Evolutionary conservation across 2,888 invertebrate species (phyloP).

Genomic region (Andricus curvator): DNA sequence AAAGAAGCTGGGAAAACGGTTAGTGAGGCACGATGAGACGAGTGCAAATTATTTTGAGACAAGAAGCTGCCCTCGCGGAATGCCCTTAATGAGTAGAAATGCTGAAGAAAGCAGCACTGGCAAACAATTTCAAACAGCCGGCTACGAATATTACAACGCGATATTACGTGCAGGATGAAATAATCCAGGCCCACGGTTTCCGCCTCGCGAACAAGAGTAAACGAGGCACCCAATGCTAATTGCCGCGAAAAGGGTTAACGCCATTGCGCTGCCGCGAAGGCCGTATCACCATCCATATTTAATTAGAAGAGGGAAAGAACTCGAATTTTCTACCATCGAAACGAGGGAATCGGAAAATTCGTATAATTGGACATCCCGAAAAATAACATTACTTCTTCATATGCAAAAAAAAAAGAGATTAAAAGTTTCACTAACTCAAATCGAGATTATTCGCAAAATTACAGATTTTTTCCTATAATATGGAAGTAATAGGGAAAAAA

Average conservation of each 20-base stretch:
- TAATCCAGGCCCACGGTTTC: conserved; percentile 69
- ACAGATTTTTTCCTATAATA: too few relatives aligned
- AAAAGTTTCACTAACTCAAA: too few relatives aligned
- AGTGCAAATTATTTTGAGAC: background rate
- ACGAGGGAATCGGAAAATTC: conserved; percentile 10
- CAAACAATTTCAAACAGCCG: conserved; percentile 75
- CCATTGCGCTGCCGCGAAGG: conserved; percentile 56
- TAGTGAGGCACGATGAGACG: too few relatives aligned
- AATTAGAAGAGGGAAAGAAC: conserved; percentile 65
- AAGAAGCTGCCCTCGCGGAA: conserved; percentile 44
- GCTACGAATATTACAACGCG: conserved; percentile 75
- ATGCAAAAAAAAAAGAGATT: background rate
- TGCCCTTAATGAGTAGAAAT: conserved; percentile 58
- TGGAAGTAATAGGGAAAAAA: too few relatives aligned
- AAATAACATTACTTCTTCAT: background rate
- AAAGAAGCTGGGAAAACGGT: background rate
- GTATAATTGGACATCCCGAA: background rate
- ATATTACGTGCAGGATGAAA: conserved; percentile 74
- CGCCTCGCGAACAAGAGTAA: conserved; percentile 71
- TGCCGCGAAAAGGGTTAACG: conserved; percentile 75
- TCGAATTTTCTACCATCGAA: background rate
- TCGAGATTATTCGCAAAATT: too few relatives aligned
- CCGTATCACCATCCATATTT: conserved; percentile 73
- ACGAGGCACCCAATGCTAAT: conserved; percentile 73
- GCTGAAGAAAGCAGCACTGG: conserved; percentile 60